Evolutionary conservation across 2,888 invertebrate species (phyloP).

Genomic region (Sminthurides aquaticus): DNA sequence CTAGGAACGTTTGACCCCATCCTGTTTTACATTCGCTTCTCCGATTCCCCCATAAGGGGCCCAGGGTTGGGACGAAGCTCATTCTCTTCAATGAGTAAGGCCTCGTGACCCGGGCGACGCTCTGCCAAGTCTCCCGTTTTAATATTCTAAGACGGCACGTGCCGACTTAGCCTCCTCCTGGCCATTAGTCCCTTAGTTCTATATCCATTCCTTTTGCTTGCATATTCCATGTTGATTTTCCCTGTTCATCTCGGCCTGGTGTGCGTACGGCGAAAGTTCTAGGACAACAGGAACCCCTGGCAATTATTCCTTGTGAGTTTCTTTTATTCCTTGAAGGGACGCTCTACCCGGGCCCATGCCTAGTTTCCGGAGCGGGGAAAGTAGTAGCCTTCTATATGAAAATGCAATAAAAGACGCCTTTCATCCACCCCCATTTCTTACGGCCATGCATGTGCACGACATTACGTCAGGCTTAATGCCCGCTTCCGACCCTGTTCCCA

Average conservation of each 20-base stretch:
- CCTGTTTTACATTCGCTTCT: too few relatives aligned
- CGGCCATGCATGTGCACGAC: not conserved
- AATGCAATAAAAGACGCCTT: not conserved
- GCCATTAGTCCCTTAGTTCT: conserved; percentile 5
- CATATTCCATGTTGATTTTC: not conserved
- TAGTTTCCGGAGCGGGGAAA: too few relatives aligned
- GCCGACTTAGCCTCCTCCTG: conserved; percentile 9
- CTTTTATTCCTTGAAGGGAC: too few relatives aligned
- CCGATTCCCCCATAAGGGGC: too few relatives aligned
- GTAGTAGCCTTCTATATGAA: not conserved
- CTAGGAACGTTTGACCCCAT: too few relatives aligned
- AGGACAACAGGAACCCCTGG: too few relatives aligned
- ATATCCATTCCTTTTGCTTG: too few relatives aligned
- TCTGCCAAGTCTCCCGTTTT: conserved; percentile 2
- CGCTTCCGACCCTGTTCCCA: not conserved
- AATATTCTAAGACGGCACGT: conserved; percentile 20
- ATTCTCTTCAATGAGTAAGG: not conserved
- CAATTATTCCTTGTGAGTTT: too few relatives aligned
- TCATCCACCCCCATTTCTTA: not conserved
- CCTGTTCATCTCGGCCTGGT: not conserved
- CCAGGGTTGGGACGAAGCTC: not conserved
- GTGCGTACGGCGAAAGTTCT: not conserved
- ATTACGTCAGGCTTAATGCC: not conserved
- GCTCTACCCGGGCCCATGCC: too few relatives aligned
- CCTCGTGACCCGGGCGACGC: conserved; percentile 17